Evolutionary conservation across 2,113 vertebrate species (phyloP).

Genomic region (Eptesicus fuscus): DNA sequence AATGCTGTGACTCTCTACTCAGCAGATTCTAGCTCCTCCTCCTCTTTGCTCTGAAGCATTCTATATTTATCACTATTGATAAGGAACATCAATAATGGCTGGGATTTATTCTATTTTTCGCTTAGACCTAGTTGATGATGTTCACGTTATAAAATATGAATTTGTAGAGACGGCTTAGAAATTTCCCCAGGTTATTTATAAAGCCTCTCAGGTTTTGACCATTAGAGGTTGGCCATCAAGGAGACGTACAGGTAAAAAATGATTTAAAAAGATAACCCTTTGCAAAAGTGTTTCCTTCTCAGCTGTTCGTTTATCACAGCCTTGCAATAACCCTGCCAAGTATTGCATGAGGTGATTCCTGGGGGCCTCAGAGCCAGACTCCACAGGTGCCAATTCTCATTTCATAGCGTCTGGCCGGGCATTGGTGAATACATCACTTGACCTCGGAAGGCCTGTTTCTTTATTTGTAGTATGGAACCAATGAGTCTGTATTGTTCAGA

Average conservation of each 20-base stretch:
- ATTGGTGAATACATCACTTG: neutral
- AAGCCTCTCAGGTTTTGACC: slow-evolving; percentile 32
- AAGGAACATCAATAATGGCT: slow-evolving; percentile 39
- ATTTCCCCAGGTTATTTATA: slow-evolving; percentile 39
- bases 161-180: neutral
- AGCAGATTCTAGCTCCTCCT: slow-evolving; percentile 5
- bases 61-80: slow-evolving; percentile 62
- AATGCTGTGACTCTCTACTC: neutral
- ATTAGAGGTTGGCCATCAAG: slow-evolving; percentile 27
- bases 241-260: slow-evolving; percentile 16
- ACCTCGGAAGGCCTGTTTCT: neutral
- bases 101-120: slow-evolving; percentile 47
- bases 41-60: slow-evolving; percentile 27
- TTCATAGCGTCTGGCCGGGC: neutral
- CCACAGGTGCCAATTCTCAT: neutral
- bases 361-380: neutral
- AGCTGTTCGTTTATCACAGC: slow-evolving; percentile 24
- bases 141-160: slow-evolving; percentile 57
- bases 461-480: neutral
- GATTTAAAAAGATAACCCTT: slow-evolving; percentile 27
- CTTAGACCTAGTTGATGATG: slow-evolving; percentile 35
- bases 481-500: neutral
- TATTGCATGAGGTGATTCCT: neutral
- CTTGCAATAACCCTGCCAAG: neutral
- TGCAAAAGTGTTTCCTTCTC: slow-evolving; percentile 27